Conservation (phyloP, 2,888 invertebrate species). For the Agriopis aurantiaria region DNA sequence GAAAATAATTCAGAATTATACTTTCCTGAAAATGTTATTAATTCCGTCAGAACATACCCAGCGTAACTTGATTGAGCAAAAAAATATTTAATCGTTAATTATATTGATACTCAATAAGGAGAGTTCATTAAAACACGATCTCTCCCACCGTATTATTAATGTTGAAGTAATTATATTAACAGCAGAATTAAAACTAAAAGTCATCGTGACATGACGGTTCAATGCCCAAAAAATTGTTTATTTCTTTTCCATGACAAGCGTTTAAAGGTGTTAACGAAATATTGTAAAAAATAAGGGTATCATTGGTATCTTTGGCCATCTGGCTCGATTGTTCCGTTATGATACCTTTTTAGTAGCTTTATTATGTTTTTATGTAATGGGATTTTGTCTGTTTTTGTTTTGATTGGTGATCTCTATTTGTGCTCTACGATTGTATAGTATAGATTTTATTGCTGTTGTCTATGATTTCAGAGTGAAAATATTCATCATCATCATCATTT, state of each 20-base stretch:
- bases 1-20: too few species aligned
- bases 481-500: not conserved
- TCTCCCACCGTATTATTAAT: constrained; percentile 29
- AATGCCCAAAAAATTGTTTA: constrained; percentile 26
- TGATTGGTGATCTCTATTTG: constrained; percentile 22
- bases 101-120: not conserved
- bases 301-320: constrained; percentile 25
- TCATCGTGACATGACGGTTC: constrained; percentile 44
- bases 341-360: constrained; percentile 30
- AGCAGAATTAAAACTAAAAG: constrained; percentile 35
- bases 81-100: not conserved
- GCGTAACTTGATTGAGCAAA: too few species aligned
- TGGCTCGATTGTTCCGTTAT: constrained; percentile 41
- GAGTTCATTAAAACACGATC: constrained; percentile 1
- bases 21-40: too few species aligned
- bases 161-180: constrained; percentile 34
- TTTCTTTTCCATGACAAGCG: constrained; percentile 45
- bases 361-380: constrained; percentile 28
- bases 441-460: constrained; percentile 3
- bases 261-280: constrained; percentile 55
- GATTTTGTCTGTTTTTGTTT: constrained; percentile 22
- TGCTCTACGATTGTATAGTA: constrained; percentile 15
- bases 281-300: constrained; percentile 30
- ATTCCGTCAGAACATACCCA: not conserved
- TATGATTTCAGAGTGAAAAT: not conserved